Evolutionary conservation across 2,797 vertebrate genomes (phyloP).

Genomic region (Pseudomugil gertrudae): DNA sequence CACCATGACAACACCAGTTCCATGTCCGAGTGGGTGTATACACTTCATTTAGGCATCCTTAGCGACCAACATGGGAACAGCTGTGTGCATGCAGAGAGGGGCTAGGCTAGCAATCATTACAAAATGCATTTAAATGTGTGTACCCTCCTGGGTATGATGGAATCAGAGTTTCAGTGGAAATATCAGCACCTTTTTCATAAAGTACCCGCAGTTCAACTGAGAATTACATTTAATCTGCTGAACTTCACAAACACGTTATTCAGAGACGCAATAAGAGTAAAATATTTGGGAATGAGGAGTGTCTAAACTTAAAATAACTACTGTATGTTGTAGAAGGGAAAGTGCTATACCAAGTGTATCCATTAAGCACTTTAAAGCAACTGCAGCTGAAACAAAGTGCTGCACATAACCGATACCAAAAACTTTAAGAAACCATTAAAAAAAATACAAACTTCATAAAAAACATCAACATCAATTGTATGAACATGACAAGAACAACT

Average conservation of each 20-base stretch:
- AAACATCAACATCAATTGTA: too few relatives aligned
- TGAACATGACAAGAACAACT: too few relatives aligned
- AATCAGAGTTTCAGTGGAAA: conserved; percentile 42
- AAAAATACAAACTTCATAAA: too few relatives aligned
- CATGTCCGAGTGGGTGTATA: conserved; percentile 76
- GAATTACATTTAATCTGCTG: too few relatives aligned
- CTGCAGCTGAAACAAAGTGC: too few relatives aligned
- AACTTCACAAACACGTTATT: too few relatives aligned
- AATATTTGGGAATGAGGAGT: not conserved
- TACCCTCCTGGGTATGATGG: conserved; percentile 49
- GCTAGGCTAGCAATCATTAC: conserved; percentile 61
- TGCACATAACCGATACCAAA: too few relatives aligned
- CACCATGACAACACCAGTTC: conserved; percentile 84
- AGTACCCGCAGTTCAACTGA: conserved; percentile 1
- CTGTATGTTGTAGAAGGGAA: not conserved
- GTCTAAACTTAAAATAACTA: not conserved
- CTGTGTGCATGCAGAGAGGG: conserved; percentile 73
- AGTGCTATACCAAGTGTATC: too few relatives aligned
- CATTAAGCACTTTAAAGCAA: too few relatives aligned
- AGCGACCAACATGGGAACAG: conserved; percentile 70
- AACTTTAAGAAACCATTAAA: too few relatives aligned
- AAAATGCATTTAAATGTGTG: conserved; percentile 66
- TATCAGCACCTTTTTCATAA: conserved; percentile 14
- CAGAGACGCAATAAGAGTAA: not conserved
- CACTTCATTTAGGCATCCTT: conserved; percentile 81